Percentiles rank a stretch among this genome's conserved stretches.
Evolutionary conservation across 2,113 vertebrate genomes (phyloP).

Genomic region (Hippocampus zosterae): DNA sequence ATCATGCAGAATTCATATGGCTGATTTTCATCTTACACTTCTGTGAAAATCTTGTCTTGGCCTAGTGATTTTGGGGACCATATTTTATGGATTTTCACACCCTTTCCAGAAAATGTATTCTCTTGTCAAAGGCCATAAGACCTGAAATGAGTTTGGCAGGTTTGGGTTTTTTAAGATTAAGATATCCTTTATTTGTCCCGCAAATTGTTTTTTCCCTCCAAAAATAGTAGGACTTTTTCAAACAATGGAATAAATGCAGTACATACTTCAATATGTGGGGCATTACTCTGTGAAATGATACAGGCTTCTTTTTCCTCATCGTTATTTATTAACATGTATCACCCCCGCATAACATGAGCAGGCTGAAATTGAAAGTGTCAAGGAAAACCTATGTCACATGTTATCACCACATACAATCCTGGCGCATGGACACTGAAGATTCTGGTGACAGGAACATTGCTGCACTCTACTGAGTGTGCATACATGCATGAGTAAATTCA

Average conservation of each 20-base stretch:
- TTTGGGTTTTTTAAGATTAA: too few species aligned
- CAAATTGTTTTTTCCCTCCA: too few species aligned
- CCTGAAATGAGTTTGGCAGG: too few species aligned
- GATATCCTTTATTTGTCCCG: too few species aligned
- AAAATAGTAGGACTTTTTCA: too few species aligned
- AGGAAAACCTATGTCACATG: slow-evolving; percentile 31
- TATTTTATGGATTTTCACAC: not conserved
- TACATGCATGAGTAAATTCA: slow-evolving; percentile 16
- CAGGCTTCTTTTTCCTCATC: not conserved
- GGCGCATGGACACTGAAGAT: slow-evolving; percentile 13
- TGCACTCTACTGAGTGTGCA: slow-evolving; percentile 10
- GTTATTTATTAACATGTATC: not conserved
- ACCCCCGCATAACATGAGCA: not conserved
- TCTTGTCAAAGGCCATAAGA: too few species aligned
- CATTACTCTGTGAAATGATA: not conserved
- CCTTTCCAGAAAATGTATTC: not conserved
- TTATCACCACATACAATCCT: slow-evolving; percentile 25
- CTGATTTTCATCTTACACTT: not conserved
- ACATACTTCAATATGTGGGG: not conserved
- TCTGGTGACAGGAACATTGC: slow-evolving; percentile 3
- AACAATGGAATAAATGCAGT: too few species aligned
- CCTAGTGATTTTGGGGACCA: not conserved
- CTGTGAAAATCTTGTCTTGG: not conserved
- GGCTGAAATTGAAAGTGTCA: slow-evolving; percentile 48
- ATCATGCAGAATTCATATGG: too few species aligned